Evolutionary conservation across 1,140 invertebrate genomes (phyloP).

Genomic region (Procambarus clarkii): DNA sequence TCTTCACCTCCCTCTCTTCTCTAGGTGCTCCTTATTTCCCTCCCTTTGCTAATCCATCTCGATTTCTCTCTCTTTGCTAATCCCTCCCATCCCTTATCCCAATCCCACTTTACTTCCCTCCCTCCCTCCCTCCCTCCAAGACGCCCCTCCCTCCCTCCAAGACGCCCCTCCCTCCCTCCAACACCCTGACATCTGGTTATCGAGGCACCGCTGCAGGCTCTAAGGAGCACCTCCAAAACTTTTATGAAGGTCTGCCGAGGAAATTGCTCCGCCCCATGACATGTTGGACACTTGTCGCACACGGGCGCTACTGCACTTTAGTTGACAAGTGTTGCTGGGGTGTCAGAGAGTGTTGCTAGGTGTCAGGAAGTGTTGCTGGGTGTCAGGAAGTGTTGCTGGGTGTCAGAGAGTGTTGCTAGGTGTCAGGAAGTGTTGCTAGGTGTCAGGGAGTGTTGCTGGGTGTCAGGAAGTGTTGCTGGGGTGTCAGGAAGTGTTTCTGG

Average conservation of each 20-base stretch:
- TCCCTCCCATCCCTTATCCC: neutral
- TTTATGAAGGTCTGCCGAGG: neutral
- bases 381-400: too few species aligned
- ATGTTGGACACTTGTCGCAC: neutral
- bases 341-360: too few species aligned
- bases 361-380: too few species aligned
- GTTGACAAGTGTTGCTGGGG: neutral
- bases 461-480: too few species aligned
- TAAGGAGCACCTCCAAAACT: neutral
- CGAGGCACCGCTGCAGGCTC: neutral
- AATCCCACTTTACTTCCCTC: neutral
- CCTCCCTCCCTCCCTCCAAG: neutral
- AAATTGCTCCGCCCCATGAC: neutral
- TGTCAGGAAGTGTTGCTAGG: too few species aligned
- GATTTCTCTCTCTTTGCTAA: neutral
- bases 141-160: too few species aligned
- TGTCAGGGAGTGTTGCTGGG: too few species aligned
- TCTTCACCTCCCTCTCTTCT: neutral
- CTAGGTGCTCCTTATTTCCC: neutral
- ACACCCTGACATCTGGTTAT: neutral
- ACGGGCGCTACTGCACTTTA: neutral
- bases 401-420: too few species aligned
- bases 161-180: neutral
- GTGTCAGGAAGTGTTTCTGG: too few species aligned
- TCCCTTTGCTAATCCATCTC: neutral